Evolutionary conservation across 2,113 vertebrate genomes (phyloP).

Genomic region (Ageneiosus marmoratus): DNA sequence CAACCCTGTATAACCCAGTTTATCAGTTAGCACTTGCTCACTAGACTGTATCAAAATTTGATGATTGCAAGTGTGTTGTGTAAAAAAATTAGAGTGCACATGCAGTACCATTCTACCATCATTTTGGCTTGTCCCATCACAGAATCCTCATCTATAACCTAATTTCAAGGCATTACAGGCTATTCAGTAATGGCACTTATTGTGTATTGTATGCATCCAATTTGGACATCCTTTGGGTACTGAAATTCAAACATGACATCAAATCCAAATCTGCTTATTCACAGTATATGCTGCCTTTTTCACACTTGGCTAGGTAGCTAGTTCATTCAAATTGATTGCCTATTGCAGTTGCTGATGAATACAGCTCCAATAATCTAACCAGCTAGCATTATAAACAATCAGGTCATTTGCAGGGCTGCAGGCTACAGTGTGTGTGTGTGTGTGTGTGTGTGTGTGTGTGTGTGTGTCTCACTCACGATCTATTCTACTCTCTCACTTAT

Average conservation of each 20-base stretch:
- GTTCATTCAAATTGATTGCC: neutral
- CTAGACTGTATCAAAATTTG: constrained; percentile 24
- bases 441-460: neutral
- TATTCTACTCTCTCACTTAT: no score
- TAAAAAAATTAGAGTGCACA: neutral
- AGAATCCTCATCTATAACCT: neutral
- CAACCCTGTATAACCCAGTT: constrained; percentile 16
- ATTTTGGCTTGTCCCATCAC: neutral
- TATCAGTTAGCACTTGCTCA: constrained; percentile 35
- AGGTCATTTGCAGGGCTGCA: neutral
- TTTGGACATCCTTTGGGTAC: neutral
- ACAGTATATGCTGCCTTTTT: neutral
- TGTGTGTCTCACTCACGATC: neutral
- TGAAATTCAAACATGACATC: neutral
- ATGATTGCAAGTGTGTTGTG: constrained; percentile 16
- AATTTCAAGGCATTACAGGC: neutral
- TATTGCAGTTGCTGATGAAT: neutral
- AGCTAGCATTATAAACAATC: neutral
- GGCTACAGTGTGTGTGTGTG: neutral
- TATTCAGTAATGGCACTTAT: constrained; percentile 7
- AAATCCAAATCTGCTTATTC: no score
- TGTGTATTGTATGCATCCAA: constrained; percentile 5
- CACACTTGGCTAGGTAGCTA: neutral
- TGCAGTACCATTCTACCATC: neutral
- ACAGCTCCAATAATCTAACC: neutral